Base-by-base conservation (phyloP, 2,888 invertebrate species). In the Octodonta nipae region DNA sequence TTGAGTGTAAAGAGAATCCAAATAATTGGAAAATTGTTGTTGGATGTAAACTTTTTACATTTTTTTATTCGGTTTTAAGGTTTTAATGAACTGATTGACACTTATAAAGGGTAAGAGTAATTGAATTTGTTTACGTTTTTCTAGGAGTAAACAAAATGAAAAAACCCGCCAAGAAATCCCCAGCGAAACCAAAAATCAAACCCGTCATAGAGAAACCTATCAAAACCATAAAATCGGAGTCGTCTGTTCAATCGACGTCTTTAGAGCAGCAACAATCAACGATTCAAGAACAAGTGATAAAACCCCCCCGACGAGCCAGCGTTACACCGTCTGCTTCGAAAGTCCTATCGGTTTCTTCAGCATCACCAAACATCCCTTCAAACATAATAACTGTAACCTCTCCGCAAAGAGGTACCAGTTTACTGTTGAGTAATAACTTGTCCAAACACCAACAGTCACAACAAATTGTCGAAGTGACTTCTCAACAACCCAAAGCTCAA, bases 141-240 rank as follows among this genome's bases (percentile, higher is more conserved):
- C 8, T 25, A 43, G 43, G 15, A 60, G 68, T 70, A 14, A 76
- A 74, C 46, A 65, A 62, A 38, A 55, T 61, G 17, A 68, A 67
- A 44, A 69, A 64, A 61, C 40, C 56, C 2, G 33, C 46, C 3
- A 58, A 61, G 26, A 60, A 55, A 26, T 44, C 55, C 3, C 52
- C 58, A 2, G 42, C 48, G 12, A 64, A 63, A 46, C 54, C 62
- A 4, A 70, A 68, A 43, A 56, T 59, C 17, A 42, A 38, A 17
- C 40, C n/a, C n/a, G n/a, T n/a, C n/a, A n/a, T n/a, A n/a, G n/a
- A n/a, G n/a, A n/a, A n/a, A n/a, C n/a, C n/a, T n/a, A n/a, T n/a
- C n/a, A n/a, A n/a, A n/a, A n/a, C n/a, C n/a, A n/a, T 35, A 14
- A n/a, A 34, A 3, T 28, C 37, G 5, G 42, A 42, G n/a, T 40